Base-by-base conservation (phyloP, 2,113 vertebrate species). In the Asarcornis scutulata region DNA sequence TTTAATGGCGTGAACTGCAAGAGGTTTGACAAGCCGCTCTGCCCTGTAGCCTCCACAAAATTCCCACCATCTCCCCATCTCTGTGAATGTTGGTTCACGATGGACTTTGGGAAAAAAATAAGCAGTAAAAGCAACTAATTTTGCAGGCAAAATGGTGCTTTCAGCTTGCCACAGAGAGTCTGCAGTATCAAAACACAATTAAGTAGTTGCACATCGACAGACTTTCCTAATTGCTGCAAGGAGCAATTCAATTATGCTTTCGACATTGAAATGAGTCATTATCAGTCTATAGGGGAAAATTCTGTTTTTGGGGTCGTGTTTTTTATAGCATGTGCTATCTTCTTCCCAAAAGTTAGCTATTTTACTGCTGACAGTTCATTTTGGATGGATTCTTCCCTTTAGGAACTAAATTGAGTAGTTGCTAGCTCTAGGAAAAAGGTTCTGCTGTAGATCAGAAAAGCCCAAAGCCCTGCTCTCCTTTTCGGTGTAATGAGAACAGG, bases 191-290 rank as follows among this genome's bases (percentile, higher is more conserved):
- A 95, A 97, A 96, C 86, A 93, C 89, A 95, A 95, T 97, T 97
- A 95, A 96, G 81, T 50, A 85, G 84, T 20, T 95, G 95, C 89
- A 94, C 91, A 95, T 92, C 2, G 2, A 91, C 93, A 95, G 66
- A 81, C 42, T 79, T 71, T 85, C n/a, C 77, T 97, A 97, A 97
- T 96, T 94, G 91, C 94, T 95, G 69, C 84, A 91, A 97, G 93
- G 94, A 96, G 93, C 90, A 95, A 95, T 96, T 95, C 94, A 95
- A 89, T 97, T 95, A 96, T 58, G 81, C 73, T 96, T 95, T 92
- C 63, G 5, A 93, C 76, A 90, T 59, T 86, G 76, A 83, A 95
- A 93, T 94, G 91, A 96, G 88, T 91, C 90, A 93, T 96, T 95
- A 93, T 84, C 93, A 88, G 88, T 81, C 95, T 96, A 92, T 72